Evolutionary conservation across 2,888 invertebrate genomes (phyloP).

Genomic region (Leucoma salicis): DNA sequence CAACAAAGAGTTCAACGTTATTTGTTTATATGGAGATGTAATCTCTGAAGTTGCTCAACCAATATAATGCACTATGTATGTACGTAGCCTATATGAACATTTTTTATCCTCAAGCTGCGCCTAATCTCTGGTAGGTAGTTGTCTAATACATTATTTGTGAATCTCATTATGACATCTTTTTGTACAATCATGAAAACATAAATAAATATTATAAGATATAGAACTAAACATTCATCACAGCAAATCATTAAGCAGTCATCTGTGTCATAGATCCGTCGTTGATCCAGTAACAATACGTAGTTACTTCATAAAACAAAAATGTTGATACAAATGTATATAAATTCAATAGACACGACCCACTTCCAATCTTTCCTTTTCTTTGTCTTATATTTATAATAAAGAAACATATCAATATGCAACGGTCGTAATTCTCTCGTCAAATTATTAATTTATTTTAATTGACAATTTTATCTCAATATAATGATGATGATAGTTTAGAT

Average conservation of each 20-base stretch:
- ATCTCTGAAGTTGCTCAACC: too few relatives aligned
- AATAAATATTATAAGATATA: too few relatives aligned
- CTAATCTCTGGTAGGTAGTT: too few relatives aligned
- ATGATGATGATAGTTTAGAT: slow-evolving; percentile 3
- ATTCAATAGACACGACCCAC: slow-evolving; percentile 16
- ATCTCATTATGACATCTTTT: too few relatives aligned
- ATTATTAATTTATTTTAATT: slow-evolving; percentile 25
- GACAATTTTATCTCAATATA: slow-evolving; percentile 10
- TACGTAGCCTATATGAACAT: too few relatives aligned
- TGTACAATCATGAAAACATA: too few relatives aligned
- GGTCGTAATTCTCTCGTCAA: slow-evolving; percentile 27
- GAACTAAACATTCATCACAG: too few relatives aligned
- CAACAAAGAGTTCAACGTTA: too few relatives aligned
- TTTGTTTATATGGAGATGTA: too few relatives aligned
- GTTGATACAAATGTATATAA: slow-evolving; percentile 8
- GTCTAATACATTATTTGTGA: too few relatives aligned
- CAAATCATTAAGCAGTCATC: slow-evolving; percentile 5
- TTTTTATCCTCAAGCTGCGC: too few relatives aligned
- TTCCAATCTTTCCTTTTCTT: slow-evolving; percentile 10
- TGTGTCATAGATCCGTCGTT: slow-evolving; percentile 5
- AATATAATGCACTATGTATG: too few relatives aligned
- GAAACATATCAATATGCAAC: slow-evolving; percentile 16
- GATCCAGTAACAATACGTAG: not conserved
- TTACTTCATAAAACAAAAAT: slow-evolving; percentile 9
- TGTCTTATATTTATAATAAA: slow-evolving; percentile 11